These are phyloP conservation scores for Homarus americanus DNA, from an alignment of 1,140 invertebrate genomes.

Conservation along the genomic window DNA sequence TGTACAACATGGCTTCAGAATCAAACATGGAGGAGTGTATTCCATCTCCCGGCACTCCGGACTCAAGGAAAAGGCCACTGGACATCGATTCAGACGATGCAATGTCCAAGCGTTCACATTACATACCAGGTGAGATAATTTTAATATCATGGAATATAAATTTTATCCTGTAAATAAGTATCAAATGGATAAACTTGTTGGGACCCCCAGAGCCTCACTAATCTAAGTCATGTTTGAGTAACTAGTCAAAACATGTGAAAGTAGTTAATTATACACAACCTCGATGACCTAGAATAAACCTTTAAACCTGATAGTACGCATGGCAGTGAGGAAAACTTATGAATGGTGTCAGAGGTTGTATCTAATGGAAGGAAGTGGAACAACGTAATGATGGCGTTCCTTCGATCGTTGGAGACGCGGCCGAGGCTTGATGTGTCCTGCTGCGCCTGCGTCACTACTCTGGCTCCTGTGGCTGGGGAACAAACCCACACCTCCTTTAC, in stretches of 20 bases:
- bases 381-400: neutral
- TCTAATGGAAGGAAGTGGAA: neutral
- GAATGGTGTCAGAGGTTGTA: neutral
- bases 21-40: conserved; percentile 71
- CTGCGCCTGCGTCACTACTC: neutral
- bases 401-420: conserved; percentile 29
- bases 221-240: neutral
- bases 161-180: neutral
- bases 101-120: conserved; percentile 91
- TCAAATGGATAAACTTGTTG: neutral
- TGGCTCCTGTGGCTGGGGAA: too few relatives aligned
- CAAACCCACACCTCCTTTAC: too few relatives aligned
- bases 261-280: too few relatives aligned
- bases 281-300: neutral
- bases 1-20: conserved; percentile 70
- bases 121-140: conserved; percentile 87
- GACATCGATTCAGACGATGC: conserved; percentile 92
- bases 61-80: conserved; percentile 87
- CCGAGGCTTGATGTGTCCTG: neutral
- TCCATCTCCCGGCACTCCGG: conserved; percentile 74
- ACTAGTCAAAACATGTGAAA: neutral
- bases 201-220: neutral
- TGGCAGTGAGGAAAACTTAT: neutral
- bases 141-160: neutral
- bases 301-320: neutral